phyloP scores from a whole-genome alignment of 1,140 invertebrate species.

The Gryllus bimaculatus region DNA sequence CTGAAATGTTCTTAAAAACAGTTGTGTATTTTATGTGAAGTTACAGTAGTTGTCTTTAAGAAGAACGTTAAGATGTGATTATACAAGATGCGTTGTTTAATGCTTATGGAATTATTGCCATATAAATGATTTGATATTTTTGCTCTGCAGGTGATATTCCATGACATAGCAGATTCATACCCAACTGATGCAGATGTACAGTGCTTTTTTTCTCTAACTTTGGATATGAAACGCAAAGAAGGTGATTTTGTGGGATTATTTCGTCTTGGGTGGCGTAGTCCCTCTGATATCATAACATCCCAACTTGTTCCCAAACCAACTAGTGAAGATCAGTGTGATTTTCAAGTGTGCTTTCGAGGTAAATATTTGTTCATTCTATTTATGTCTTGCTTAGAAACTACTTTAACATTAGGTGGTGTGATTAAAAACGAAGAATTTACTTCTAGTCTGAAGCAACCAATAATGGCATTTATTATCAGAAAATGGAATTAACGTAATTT shows the following conservation, averaged over 20 bases:
- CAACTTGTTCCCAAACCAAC: slow-evolving; percentile 15
- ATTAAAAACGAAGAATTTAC: no score
- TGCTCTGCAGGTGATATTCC: slow-evolving; percentile 24
- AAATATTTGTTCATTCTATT: neutral
- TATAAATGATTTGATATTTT: neutral
- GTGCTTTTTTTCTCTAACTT: slow-evolving; percentile 23
- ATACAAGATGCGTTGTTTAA: neutral
- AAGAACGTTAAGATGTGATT: no score
- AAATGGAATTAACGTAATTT: no score
- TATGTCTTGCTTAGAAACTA: neutral
- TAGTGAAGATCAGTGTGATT: slow-evolving; percentile 6
- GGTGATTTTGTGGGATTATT: slow-evolving; percentile 24
- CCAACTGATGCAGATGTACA: slow-evolving; percentile 25
- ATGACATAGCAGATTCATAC: slow-evolving; percentile 24
- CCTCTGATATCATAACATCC: slow-evolving; percentile 19
- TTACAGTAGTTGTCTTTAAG: no score
- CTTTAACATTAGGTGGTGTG: no score
- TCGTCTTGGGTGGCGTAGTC: slow-evolving; percentile 24
- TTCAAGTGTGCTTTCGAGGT: slow-evolving; percentile 21
- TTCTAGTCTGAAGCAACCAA: no score
- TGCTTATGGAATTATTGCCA: neutral
- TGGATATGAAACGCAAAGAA: slow-evolving; percentile 16
- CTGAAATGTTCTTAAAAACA: no score
- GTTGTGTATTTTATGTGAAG: no score
- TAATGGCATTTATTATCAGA: no score